phyloP scores from a whole-genome alignment of 2,113 vertebrate species.

The Rutilus rutilus region DNA sequence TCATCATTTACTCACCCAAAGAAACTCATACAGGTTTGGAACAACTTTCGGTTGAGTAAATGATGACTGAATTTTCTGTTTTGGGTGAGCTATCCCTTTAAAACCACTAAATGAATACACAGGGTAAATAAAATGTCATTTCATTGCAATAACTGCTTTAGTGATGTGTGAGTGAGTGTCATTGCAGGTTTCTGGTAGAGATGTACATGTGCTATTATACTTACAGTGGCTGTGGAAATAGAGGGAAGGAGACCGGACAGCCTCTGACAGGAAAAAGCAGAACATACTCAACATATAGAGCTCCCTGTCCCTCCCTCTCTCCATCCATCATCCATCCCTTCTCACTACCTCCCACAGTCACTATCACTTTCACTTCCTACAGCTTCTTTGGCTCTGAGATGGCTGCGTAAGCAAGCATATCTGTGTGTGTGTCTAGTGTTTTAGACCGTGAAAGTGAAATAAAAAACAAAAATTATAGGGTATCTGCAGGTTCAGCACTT shows the following conservation, averaged over 20 bases:
- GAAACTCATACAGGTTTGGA: too few relatives aligned
- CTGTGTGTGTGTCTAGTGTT: not conserved
- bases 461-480: not conserved
- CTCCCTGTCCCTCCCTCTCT: slow-evolving; percentile 38
- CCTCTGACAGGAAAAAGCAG: slow-evolving; percentile 58
- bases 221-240: slow-evolving; percentile 59
- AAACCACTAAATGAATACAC: not conserved
- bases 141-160: not conserved
- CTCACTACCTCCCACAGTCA: slow-evolving; percentile 19
- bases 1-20: too few relatives aligned
- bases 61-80: too few relatives aligned
- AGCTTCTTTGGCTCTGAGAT: not conserved
- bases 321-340: slow-evolving; percentile 21
- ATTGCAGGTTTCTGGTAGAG: not conserved
- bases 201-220: slow-evolving; percentile 43
- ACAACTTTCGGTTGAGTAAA: too few relatives aligned
- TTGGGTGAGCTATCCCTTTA: too few relatives aligned
- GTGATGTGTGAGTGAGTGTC: not conserved
- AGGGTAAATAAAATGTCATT: not conserved
- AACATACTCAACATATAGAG: slow-evolving; percentile 55
- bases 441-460: not conserved
- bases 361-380: slow-evolving; percentile 28
- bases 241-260: slow-evolving; percentile 50
- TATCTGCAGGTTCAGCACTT: too few relatives aligned
- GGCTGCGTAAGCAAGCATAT: slow-evolving; percentile 17